Evolutionary conservation across 1,140 invertebrate species (phyloP).

Genomic region (Drosophila obscura): DNA sequence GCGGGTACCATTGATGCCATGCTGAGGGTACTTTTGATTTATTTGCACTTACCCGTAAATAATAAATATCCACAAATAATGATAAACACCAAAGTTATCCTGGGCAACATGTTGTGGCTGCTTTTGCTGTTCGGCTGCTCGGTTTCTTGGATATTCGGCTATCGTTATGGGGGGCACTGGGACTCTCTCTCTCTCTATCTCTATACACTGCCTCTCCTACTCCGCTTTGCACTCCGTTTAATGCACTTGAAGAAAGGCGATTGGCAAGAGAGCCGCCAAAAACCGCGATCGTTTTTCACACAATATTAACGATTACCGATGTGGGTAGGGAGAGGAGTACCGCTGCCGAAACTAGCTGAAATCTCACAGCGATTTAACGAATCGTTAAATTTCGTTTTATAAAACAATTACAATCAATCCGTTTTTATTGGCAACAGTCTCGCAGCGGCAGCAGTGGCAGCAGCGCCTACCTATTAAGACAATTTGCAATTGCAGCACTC

Average conservation of each 20-base stretch:
- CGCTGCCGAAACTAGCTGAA: slow-evolving; percentile 13
- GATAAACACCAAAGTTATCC: slow-evolving; percentile 71
- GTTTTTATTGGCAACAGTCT: slow-evolving; percentile 42
- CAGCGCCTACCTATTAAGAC: slow-evolving; percentile 13
- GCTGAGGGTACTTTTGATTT: slow-evolving; percentile 52
- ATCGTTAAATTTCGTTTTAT: slow-evolving; percentile 45
- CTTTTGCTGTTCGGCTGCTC: slow-evolving; percentile 16
- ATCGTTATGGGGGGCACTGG: too few relatives aligned
- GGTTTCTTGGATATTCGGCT: too few relatives aligned
- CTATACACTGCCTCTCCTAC: neutral
- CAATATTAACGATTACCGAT: too few relatives aligned
- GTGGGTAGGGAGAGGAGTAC: too few relatives aligned
- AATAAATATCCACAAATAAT: slow-evolving; percentile 81
- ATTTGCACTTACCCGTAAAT: slow-evolving; percentile 44
- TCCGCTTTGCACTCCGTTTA: slow-evolving; percentile 30
- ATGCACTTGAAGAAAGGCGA: slow-evolving; percentile 20
- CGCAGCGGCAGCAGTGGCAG: slow-evolving; percentile 5
- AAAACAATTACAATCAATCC: slow-evolving; percentile 58
- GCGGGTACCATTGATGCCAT: slow-evolving; percentile 19
- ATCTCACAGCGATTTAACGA: slow-evolving; percentile 48
- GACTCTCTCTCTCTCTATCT: neutral
- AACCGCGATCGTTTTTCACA: too few relatives aligned
- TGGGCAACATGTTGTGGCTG: slow-evolving; percentile 75
- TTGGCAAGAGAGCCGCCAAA: too few relatives aligned
- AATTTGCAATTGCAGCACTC: slow-evolving; percentile 20